These are phyloP conservation scores for Hypsopygia costalis DNA, from an alignment of 2,888 invertebrate genomes.

Conservation along the genomic window DNA sequence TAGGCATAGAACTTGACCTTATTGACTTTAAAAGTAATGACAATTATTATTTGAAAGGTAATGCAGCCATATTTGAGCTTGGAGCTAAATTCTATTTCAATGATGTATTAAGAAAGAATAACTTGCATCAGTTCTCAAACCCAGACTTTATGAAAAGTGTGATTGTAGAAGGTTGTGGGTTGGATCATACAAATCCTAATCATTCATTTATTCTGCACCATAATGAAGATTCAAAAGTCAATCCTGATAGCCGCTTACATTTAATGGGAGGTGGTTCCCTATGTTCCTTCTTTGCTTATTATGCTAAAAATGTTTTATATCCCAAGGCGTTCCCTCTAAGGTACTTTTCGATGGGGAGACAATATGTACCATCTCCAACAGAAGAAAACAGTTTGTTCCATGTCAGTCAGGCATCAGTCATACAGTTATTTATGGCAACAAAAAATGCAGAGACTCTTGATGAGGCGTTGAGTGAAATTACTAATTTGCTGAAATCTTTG, in stretches of 20 bases:
- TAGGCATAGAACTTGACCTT: conserved; percentile 73
- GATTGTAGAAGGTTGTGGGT: conserved; percentile 87
- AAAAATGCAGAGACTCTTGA: conserved; percentile 71
- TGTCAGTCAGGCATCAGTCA: conserved; percentile 84
- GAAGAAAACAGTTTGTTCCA: conserved; percentile 81
- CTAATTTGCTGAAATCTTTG: conserved; percentile 72
- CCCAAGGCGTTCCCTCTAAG: conserved; percentile 83
- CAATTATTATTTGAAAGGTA: conserved; percentile 82
- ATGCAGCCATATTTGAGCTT: conserved; percentile 87
- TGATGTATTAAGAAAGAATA: conserved; percentile 53
- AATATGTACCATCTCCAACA: conserved; percentile 77
- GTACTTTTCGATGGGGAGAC: conserved; percentile 85
- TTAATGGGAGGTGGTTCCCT: conserved; percentile 88
- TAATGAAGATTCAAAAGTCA: conserved; percentile 74
- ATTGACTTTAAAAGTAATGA: conserved; percentile 81
- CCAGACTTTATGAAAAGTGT: conserved; percentile 89
- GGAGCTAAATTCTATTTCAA: conserved; percentile 77
- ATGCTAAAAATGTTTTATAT: conserved; percentile 84
- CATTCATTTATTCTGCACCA: conserved; percentile 82
- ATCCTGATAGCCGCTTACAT: conserved; percentile 82
- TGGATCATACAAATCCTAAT: conserved; percentile 75
- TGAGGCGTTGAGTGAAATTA: conserved; percentile 75
- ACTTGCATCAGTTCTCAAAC: conserved; percentile 85
- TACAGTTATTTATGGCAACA: conserved; percentile 83
- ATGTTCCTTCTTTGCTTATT: conserved; percentile 86